Percentiles rank a stretch among this genome's conserved stretches.
Conservation (phyloP, 2,797 vertebrate species). For the Cygnus olor region DNA sequence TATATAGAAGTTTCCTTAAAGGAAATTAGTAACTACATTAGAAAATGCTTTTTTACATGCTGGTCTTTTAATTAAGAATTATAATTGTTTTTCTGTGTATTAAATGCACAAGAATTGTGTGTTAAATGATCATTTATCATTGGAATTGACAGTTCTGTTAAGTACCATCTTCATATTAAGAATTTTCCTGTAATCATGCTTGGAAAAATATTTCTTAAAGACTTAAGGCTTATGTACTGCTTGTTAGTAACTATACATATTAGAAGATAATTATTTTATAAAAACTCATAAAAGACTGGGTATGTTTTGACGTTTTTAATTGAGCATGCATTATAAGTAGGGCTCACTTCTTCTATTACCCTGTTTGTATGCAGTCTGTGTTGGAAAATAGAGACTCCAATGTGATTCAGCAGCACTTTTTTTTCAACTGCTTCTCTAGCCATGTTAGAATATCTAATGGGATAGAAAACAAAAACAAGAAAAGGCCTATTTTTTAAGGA, state of each 20-base stretch:
- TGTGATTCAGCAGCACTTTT: neutral
- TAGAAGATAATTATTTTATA: constrained; percentile 52
- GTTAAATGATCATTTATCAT: neutral
- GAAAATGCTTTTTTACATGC: neutral
- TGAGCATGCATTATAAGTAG: neutral
- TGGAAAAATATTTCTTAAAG: constrained; percentile 21
- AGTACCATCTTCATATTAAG: constrained; percentile 28
- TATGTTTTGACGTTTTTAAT: neutral
- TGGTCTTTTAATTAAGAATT: neutral
- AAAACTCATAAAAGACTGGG: constrained; percentile 37
- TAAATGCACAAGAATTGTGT: constrained; percentile 11
- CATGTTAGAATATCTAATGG: neutral
- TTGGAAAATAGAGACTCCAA: constrained; percentile 30
- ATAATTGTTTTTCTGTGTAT: neutral
- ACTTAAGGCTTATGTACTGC: constrained; percentile 19
- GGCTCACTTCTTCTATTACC: neutral
- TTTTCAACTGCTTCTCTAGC: neutral
- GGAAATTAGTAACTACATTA: neutral
- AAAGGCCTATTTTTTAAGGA: neutral
- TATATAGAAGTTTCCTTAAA: neutral
- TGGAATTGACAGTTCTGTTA: constrained; percentile 45
- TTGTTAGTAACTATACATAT: constrained; percentile 40
- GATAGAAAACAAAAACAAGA: neutral
- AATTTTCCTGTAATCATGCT: neutral
- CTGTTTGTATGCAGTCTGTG: neutral